phyloP scores from a whole-genome alignment of 2,113 vertebrate genomes.

The Neopipo cinnamomea region DNA sequence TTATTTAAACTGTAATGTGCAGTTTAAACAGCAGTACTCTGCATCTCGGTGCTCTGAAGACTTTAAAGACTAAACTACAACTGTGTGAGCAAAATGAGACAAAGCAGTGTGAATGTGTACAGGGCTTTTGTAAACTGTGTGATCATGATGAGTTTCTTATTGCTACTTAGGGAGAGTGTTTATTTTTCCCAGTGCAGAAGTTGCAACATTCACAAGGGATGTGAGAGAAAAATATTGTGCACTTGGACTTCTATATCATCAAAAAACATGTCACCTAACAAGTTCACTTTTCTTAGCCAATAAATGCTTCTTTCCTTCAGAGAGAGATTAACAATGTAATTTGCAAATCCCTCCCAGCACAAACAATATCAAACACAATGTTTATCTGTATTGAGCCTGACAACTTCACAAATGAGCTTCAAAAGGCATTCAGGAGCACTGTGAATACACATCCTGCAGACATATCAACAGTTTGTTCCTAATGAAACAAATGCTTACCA shows the following conservation, averaged over 20 bases:
- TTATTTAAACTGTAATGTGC: not conserved
- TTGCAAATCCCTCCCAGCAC: not conserved
- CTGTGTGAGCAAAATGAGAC: not conserved
- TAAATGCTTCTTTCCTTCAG: not conserved
- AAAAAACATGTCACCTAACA: not conserved
- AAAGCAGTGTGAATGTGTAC: not conserved
- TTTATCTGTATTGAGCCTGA: conserved; percentile 5
- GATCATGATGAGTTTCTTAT: not conserved
- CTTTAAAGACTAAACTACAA: not conserved
- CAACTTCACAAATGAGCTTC: conserved; percentile 39
- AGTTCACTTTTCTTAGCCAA: conserved; percentile 8
- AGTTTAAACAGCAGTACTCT: not conserved
- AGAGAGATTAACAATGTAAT: conserved; percentile 15
- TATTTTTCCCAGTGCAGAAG: not conserved
- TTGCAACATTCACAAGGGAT: not conserved
- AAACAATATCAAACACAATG: conserved; percentile 19
- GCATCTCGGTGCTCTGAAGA: not conserved
- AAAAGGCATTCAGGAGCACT: not conserved
- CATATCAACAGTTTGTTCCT: not conserved
- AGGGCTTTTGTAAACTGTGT: not conserved
- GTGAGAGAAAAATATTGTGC: not conserved
- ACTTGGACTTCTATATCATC: not conserved
- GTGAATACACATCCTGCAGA: not conserved
- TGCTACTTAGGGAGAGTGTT: not conserved
- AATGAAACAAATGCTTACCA: conserved; percentile 25